Base-by-base conservation (phyloP, 2,113 vertebrate genomes). In the Plectropomus leopardus region DNA sequence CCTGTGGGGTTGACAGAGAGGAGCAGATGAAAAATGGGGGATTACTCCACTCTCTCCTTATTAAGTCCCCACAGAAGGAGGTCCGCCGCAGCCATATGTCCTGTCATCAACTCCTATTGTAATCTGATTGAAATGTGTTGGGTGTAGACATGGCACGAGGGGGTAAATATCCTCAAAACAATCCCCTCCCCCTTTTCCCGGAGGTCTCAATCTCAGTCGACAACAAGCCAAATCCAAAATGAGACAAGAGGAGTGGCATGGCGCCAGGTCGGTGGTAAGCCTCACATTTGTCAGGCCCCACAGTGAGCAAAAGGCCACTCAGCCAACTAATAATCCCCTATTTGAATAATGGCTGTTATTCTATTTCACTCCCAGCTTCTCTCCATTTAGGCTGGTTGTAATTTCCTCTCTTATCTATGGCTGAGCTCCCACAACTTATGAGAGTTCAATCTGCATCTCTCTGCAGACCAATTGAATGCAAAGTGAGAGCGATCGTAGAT, bases 291-390 rank as follows among this genome's bases (percentile, higher is more conserved):
- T 36, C 65, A 36, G 69, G 70, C 26, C 57, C 80, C 64, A 66
- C 79, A 68, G 73, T 73, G 75, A 76, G 76, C 83, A 69, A 86
- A 87, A 87, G 87, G 63, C 88, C 82, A 83, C 86, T 87, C 80
- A 87, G 84, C 77, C 79, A 88, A 90, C 71, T 86, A 89, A 93
- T 92, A 93, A 92, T 87, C 82, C 86, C 78, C 84, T 50, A 80
- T 89, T 90, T 90, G 83, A 89, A 89, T 89, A 90, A 89, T 89
- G 76, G 82, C 68, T 81, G 76, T 83, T 89, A 78, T 89, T 89
- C 87, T 84, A 73, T 88, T 89, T 87, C 86, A 80, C 72, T 81
- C 78, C 28, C 53, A 84, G 85, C 86, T 69, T 71, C 70, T 84
- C 78, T 87, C 86, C 83, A 80, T 91, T 91, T 89, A 84, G 82